Evolutionary conservation across 2,888 invertebrate genomes (phyloP).

Genomic region (Fragum sueziense): DNA sequence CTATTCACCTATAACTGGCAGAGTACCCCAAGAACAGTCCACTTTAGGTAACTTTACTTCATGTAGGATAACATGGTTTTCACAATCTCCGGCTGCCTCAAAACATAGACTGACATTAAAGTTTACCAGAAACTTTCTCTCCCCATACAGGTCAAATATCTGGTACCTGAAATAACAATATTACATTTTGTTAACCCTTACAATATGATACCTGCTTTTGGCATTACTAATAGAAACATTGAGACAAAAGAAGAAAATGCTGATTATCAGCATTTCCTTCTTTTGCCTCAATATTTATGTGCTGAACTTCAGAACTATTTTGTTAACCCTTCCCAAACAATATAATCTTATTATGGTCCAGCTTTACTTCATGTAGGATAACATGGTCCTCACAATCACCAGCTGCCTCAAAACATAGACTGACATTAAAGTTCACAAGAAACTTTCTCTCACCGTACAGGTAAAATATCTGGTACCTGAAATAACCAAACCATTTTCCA

Average conservation of each 20-base stretch:
- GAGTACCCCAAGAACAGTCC: constrained; percentile 46
- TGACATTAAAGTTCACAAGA: constrained; percentile 50
- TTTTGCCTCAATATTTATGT: no score
- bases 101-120: constrained; percentile 58
- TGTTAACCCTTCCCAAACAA: neutral
- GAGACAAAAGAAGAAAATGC: no score
- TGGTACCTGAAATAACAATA: constrained; percentile 3
- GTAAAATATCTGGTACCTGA: constrained; percentile 36
- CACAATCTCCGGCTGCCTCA: constrained; percentile 36
- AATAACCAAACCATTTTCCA: no score
- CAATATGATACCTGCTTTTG: no score
- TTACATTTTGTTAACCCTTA: no score
- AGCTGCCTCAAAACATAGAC: constrained; percentile 49
- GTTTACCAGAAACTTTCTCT: constrained; percentile 51
- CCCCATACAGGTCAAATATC: constrained; percentile 47
- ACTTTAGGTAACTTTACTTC: constrained; percentile 50
- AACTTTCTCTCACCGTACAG: constrained; percentile 52
- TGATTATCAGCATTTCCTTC: no score
- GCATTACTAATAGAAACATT: no score
- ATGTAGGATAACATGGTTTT: constrained; percentile 31
- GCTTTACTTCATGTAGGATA: constrained; percentile 39
- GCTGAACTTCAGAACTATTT: neutral
- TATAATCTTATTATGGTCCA: no score
- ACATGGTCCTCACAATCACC: constrained; percentile 35
- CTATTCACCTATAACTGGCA: constrained; percentile 6